Base-by-base conservation (phyloP, 2,797 vertebrate species). In the Galagoides demidoff region DNA sequence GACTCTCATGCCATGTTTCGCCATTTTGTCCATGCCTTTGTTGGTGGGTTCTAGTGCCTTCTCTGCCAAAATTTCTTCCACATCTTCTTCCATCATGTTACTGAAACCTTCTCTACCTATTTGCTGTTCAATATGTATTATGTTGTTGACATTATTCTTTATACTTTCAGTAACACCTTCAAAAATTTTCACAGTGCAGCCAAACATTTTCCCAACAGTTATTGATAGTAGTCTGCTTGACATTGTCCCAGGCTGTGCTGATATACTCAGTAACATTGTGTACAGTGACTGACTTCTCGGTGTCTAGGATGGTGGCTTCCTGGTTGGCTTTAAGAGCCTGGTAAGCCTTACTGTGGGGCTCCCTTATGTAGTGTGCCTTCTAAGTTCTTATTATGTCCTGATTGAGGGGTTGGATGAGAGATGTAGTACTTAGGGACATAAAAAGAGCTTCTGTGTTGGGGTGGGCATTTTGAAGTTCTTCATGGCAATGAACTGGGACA, bases 401-500 rank as follows among this genome's bases (percentile, higher is more conserved):
- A 59, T 5, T 64, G n/a, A 92, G 81, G 20, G 68, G 52, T 5
- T 92, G 63, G 61, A 77, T 71, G 70, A 78, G 76, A 78, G 70
- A 66, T 29, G 76, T 57, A 4, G 70, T 63, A 39, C 77, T 77
- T 90, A 22, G 55, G 34, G 25, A 27, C 63, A 90, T 61, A 90
- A 95, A 90, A 59, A 93, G 45, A 73, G 66, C 43, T 64, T 77
- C 43, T 90, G 0, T 31, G 55, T 64, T 2, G 1, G 37, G 63
- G 70, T 77, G 83, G 77, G 83, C 55, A 66, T 92, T 90, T 93
- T 95, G 16, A 25, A 34, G 59, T 88, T 95, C 57, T 23, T 95
- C n/a, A 9, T 52, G 25, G 73, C 64, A 88, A 37, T 61, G 57
- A 64, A 66, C 45, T 78, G 37, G 83, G 71, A 19, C 27, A 73